These are phyloP conservation scores for Willowsia nigromaculata DNA, from an alignment of 2,888 invertebrate species.

Conservation along the genomic window DNA sequence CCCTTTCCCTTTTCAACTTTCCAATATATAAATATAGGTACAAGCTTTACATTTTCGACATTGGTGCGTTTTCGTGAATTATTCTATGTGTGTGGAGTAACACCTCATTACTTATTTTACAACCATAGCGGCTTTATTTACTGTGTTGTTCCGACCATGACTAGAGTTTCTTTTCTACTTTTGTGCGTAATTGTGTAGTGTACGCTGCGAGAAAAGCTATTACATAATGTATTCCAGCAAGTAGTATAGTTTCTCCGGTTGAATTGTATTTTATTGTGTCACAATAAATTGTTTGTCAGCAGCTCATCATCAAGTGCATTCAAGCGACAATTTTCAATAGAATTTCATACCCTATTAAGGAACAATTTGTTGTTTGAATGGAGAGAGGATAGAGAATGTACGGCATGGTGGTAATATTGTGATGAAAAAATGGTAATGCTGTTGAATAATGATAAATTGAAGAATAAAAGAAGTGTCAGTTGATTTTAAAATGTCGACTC, in stretches of 20 bases:
- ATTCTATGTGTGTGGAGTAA: neutral
- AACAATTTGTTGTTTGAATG: constrained; percentile 44
- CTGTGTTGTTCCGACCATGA: neutral
- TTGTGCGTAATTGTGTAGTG: neutral
- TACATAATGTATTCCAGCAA: neutral
- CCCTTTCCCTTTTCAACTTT: constrained; percentile 35
- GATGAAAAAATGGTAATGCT: constrained; percentile 2
- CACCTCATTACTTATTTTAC: constrained; percentile 64
- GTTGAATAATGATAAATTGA: constrained; percentile 18
- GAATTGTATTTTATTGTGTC: constrained; percentile 43
- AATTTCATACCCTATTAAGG: constrained; percentile 43
- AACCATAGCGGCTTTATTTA: neutral
- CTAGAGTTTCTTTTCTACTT: neutral
- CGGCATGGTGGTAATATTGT: neutral
- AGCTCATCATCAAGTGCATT: constrained; percentile 55
- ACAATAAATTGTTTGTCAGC: constrained; percentile 65
- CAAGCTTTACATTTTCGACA: neutral
- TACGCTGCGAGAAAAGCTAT: neutral
- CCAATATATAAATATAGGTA: neutral
- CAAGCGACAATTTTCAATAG: constrained; percentile 47
- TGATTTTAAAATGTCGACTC: constrained; percentile 31
- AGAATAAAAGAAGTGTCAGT: constrained; percentile 6
- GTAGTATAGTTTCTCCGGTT: constrained; percentile 13
- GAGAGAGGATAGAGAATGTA: neutral
- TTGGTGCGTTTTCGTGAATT: neutral